Evolutionary conservation across 2,888 invertebrate species (phyloP), one percentile per base, ranked within the genome.

Genomic region (Drosophila merina): DNA sequence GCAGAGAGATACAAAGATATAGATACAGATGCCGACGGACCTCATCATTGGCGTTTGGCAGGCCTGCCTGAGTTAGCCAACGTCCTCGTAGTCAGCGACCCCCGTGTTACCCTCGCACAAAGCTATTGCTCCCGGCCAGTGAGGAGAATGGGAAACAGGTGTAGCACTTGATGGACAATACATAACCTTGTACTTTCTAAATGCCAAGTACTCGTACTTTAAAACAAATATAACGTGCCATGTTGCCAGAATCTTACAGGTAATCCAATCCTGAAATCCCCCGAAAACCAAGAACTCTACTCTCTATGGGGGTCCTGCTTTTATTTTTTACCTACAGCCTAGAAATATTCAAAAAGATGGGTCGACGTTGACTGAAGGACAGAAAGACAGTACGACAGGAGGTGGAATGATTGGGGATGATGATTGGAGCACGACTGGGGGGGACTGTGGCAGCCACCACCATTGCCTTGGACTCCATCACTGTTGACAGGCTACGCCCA

Each of bases 31-130:
- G 56, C 42, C 25, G 54, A 36, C 31, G 26, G 62, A 62, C 49
- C 50, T 69, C 68, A 63, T 55, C 75, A 68, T 77, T 77, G 77
- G 80, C 80, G 78, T 81, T 83, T 75, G 77, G 76, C 73, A 73
- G 83, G 84, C 74, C 83, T 82, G 73, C 68, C 78, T 78, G 79
- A 66, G 75, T 75, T 68, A 48, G 47, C 73, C 59, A n/a, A 4
- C 33, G 33, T 33, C 33, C 4, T 33, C 33, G 33, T 20, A 20
- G 20, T 14, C 45, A 25, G 14, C 48, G 70, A 44, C 48, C 59
- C 52, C 59, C 59, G 71, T 69, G 52, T 59, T 69, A 59, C 49
- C 54, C 75, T 83, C 45, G 72, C 77, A 74, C 72, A 72, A 77
- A 83, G 75, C 83, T 79, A 86, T 81, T 83, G 74, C 74, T 64